These are phyloP conservation scores for Anser brachyrhynchus DNA, from an alignment of 2,113 vertebrate genomes.

Conservation along the genomic window DNA sequence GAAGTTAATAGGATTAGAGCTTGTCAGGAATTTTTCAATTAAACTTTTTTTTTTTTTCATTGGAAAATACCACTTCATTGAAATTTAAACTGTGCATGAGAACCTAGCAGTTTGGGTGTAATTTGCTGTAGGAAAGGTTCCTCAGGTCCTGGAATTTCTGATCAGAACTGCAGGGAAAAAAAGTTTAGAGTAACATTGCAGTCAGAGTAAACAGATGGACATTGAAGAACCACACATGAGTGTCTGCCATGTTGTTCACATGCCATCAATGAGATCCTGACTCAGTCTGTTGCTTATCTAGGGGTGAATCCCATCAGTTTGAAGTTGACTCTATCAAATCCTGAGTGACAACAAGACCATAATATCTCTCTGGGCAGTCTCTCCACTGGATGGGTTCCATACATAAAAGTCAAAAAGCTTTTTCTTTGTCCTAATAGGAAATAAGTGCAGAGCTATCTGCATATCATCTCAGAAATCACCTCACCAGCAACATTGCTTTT, in stretches of 20 bases:
- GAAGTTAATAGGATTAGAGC: slow-evolving; percentile 70
- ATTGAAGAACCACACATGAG: not conserved
- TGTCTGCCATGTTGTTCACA: not conserved
- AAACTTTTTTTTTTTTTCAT: slow-evolving; percentile 30
- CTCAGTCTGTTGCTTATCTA: not conserved
- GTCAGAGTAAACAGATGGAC: not conserved
- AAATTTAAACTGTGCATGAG: slow-evolving; percentile 55
- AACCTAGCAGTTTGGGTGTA: not conserved
- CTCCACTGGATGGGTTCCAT: not conserved
- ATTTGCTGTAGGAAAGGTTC: slow-evolving; percentile 42
- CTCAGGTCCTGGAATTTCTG: slow-evolving; percentile 38
- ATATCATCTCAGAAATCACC: not conserved
- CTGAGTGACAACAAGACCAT: not conserved
- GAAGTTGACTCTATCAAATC: not conserved
- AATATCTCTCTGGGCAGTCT: not conserved
- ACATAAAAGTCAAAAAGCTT: not conserved
- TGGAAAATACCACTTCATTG: slow-evolving; percentile 65
- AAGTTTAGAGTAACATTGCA: not conserved
- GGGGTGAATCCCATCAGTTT: not conserved
- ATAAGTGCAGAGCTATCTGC: not conserved
- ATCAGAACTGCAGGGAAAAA: not conserved
- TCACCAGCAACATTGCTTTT: not conserved
- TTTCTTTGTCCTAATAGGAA: not conserved
- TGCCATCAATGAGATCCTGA: not conserved
- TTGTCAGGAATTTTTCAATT: slow-evolving; percentile 75